Evolutionary conservation across 2,113 vertebrate genomes (phyloP).

Genomic region (Zeus faber): DNA sequence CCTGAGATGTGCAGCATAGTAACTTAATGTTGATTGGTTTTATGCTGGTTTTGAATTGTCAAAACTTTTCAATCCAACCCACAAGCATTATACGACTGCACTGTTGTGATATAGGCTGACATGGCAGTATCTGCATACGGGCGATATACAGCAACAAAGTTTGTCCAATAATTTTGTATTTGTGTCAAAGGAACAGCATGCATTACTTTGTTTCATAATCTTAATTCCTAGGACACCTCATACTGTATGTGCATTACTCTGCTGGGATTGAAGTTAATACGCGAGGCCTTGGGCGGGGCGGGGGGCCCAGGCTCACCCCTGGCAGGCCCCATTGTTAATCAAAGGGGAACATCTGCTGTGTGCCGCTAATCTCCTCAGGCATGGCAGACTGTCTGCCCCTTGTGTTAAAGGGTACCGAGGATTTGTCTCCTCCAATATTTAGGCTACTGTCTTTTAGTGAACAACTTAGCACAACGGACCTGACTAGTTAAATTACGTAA

Average conservation of each 20-base stretch:
- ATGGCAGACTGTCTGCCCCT: slow-evolving; percentile 44
- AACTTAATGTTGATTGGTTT: no score
- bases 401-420: slow-evolving; percentile 46
- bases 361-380: slow-evolving; percentile 63
- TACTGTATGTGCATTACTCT: slow-evolving; percentile 11
- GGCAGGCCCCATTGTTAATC: slow-evolving; percentile 68
- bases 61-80: no score
- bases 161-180: no score
- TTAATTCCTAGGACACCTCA: neutral
- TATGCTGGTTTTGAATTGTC: no score
- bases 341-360: slow-evolving; percentile 69
- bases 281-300: slow-evolving; percentile 47
- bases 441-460: neutral
- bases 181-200: no score
- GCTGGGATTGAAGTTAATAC: slow-evolving; percentile 25
- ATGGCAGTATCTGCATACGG: no score
- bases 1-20: no score
- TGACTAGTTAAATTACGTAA: no score
- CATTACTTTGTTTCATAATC: no score
- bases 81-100: no score
- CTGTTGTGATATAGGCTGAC: no score
- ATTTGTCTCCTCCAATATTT: slow-evolving; percentile 38
- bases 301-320: slow-evolving; percentile 57
- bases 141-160: no score
- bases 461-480: neutral